Evolutionary conservation across 2,797 vertebrate species (phyloP).

Genomic region (Spinus olivaceus): DNA sequence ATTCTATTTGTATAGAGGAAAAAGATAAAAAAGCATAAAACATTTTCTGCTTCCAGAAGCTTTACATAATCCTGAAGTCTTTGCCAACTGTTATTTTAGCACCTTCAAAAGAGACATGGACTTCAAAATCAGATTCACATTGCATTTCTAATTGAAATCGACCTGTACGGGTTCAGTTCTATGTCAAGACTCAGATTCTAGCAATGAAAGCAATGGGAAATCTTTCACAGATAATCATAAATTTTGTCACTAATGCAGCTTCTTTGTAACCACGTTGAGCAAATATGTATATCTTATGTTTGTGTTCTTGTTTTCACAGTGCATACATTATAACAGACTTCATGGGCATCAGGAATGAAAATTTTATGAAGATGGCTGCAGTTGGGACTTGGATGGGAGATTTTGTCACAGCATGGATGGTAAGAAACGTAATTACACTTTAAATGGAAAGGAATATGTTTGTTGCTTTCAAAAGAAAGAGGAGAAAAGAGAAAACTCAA

Average conservation of each 20-base stretch:
- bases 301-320: conserved; percentile 79
- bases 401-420: conserved; percentile 99
- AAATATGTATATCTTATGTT: not conserved
- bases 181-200: not conserved
- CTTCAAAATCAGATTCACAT: not conserved
- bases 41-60: not conserved
- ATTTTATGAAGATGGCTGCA: conserved; percentile 97
- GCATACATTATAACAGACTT: conserved; percentile 94
- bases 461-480: not conserved
- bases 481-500: not conserved
- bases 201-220: not conserved
- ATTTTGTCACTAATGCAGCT: not conserved
- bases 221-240: not conserved
- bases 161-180: not conserved
- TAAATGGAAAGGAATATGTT: not conserved
- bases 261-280: not conserved
- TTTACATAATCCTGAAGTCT: not conserved
- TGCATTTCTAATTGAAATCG: conserved; percentile 13
- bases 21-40: conserved; percentile 17
- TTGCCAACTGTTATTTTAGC: not conserved
- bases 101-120: not conserved
- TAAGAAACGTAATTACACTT: conserved; percentile 72
- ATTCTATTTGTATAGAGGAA: not conserved
- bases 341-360: conserved; percentile 98
- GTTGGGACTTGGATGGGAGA: conserved; percentile 99